Percentiles rank a stretch among this genome's conserved stretches.
phyloP scores from a whole-genome alignment of 2,113 vertebrate species.

The Odobenus rosmarus region DNA sequence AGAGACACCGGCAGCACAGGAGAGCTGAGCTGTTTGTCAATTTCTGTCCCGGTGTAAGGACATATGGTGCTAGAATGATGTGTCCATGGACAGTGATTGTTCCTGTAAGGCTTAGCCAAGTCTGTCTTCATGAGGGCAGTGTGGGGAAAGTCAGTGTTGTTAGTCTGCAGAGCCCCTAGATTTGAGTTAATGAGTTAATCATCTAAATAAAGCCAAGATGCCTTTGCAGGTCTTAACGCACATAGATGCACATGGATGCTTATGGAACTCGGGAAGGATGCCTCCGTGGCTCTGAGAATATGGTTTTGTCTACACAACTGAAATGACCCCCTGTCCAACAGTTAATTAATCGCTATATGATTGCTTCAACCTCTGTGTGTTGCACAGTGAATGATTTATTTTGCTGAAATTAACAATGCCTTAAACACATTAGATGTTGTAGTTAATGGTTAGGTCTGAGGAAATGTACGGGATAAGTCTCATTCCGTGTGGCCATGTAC shows the following conservation, averaged over 20 bases:
- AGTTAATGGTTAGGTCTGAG: background rate
- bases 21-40: background rate
- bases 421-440: background rate
- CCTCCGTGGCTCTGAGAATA: background rate
- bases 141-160: background rate
- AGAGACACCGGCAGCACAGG: background rate
- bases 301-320: background rate
- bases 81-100: background rate
- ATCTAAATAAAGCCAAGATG: fast-evolving
- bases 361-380: background rate
- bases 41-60: background rate
- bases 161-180: background rate
- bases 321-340: background rate
- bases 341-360: fast-evolving
- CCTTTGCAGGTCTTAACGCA: background rate
- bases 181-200: background rate
- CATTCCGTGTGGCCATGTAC: background rate
- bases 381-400: background rate
- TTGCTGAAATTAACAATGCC: background rate
- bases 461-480: background rate
- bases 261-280: background rate
- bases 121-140: background rate
- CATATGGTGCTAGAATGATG: background rate
- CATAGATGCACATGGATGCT: fast-evolving
- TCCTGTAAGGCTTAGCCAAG: background rate